Conservation (phyloP, 1,140 invertebrate genomes). For the Heliconius congener region DNA sequence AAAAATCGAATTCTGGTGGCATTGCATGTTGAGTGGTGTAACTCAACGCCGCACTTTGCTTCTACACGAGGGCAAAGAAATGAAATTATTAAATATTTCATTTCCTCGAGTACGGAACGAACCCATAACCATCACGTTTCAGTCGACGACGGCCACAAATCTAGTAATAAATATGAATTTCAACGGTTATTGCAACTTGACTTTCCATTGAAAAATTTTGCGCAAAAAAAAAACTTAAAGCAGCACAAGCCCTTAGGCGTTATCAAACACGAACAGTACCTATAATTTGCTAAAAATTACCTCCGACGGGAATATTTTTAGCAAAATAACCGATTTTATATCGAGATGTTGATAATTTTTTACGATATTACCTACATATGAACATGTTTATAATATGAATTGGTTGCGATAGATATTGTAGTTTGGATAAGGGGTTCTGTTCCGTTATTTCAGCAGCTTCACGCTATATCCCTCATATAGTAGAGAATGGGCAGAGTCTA, state of each 20-base stretch:
- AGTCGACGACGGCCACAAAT: too few relatives aligned
- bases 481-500: too few relatives aligned
- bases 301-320: neutral
- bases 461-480: too few relatives aligned
- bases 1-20: too few relatives aligned
- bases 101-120: too few relatives aligned
- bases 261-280: neutral
- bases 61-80: too few relatives aligned
- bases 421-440: neutral
- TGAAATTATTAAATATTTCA: too few relatives aligned
- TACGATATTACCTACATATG: neutral
- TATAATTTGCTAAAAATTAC: conserved; percentile 5
- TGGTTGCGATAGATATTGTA: neutral
- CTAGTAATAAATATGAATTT: neutral
- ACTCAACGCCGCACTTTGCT: too few relatives aligned
- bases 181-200: neutral
- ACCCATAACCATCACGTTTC: too few relatives aligned
- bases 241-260: neutral
- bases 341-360: conserved; percentile 6
- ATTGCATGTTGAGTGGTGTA: too few relatives aligned
- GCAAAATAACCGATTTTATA: conserved; percentile 5
- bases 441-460: too few relatives aligned
- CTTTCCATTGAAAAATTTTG: neutral
- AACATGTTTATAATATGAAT: neutral
- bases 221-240: neutral